Base-by-base conservation (phyloP, 2,888 invertebrate genomes). In the Cotesia congregata region DNA sequence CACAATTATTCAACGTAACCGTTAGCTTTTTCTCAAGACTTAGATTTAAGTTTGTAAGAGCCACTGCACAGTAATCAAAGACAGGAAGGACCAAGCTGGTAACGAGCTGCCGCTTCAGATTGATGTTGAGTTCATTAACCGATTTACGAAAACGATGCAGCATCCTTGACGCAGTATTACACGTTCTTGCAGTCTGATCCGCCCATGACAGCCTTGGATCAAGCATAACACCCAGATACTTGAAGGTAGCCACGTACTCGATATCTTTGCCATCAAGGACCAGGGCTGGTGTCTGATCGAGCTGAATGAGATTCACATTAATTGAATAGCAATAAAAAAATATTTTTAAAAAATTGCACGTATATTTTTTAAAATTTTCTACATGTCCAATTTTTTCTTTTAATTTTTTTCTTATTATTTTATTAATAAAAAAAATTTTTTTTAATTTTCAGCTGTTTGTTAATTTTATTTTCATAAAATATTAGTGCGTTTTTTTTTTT, bases 181-280 rank as follows among this genome's bases (percentile, higher is more conserved):
- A 15, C 1, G 59, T 60, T n/a, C 6, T n/a, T 6, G 9, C 38
- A 3, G 61, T 5, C n/a, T 71, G 71, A 59, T 59, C 59, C 17
- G 1, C 5, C 71, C 71, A 71, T 0, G 61, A 12, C 15, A 50
- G 6, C 30, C 15, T 60, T n/a, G 6, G 6, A 7, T 12, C 39
- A 1, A 71, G 30, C 1, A 73, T 17, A 20, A 62, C 70, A 3
- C 70, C 69, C n/a, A 75, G 75, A 50, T 64, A 70, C 12, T 30
- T 40, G 9, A 30, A 39, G 2, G 41, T 69, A 15, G 38, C 39
- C 0, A 64, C 72, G 15, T 39, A 68, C 1, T 65, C 38, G 0
- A 76, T 17, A 1, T 20, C 5, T 12, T 68, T 9, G 6, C 38
- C 68, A 12, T 0, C 12, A 9, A 78, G 62, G 5, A 62, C 0